Conservation (phyloP, 2,888 invertebrate species). For the Spisula subtruncata region DNA sequence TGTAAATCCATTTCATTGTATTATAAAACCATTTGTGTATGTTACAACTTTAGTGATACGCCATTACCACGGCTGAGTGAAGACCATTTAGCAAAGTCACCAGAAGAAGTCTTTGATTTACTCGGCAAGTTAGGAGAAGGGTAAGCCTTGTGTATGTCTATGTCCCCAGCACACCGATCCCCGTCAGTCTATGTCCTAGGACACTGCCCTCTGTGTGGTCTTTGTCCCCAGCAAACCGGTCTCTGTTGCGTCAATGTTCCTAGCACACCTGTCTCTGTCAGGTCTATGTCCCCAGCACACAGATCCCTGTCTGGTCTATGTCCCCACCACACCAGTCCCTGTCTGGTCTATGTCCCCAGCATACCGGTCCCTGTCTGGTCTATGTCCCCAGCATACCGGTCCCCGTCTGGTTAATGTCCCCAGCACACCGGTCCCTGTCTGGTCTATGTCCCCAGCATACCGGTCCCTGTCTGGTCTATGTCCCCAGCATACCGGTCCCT, state of each 20-base stretch:
- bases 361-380: background rate
- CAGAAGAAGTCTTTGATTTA: slow-evolving; percentile 99
- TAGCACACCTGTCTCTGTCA: background rate
- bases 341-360: slow-evolving; percentile 5
- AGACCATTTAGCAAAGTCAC: slow-evolving; percentile 97
- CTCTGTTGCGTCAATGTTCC: background rate
- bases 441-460: background rate
- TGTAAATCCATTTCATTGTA: slow-evolving; percentile 14
- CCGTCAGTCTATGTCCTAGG: too few species aligned
- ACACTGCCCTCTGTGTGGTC: slow-evolving; percentile 65
- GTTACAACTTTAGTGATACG: slow-evolving; percentile 52
- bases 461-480: background rate
- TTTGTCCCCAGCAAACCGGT: background rate
- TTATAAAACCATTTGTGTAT: slow-evolving; percentile 36
- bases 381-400: background rate
- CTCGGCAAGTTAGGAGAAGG: slow-evolving; percentile 99
- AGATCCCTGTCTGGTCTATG: background rate
- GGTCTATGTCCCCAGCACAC: too few species aligned
- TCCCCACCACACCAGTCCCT: background rate
- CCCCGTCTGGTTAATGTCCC: background rate
- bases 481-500: background rate
- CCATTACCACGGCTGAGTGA: slow-evolving; percentile 92
- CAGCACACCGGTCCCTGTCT: background rate
- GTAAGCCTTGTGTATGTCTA: slow-evolving; percentile 86
- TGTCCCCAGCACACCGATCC: background rate